These are phyloP conservation scores for Eustalomyia histrio DNA, from an alignment of 2,888 invertebrate genomes.

Conservation along the genomic window DNA sequence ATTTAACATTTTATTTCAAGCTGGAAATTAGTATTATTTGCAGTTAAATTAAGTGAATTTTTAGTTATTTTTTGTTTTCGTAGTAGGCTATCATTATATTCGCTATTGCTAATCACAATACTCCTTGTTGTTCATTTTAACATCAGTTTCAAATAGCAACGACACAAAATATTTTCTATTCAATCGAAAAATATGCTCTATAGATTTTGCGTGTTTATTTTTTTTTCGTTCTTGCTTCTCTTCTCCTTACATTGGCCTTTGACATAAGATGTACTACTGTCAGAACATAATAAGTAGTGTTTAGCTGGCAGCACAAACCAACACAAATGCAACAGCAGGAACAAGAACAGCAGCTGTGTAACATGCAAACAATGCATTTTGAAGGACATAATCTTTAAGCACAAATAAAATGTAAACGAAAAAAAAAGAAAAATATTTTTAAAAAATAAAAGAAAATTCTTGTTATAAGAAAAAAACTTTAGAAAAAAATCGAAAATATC, in stretches of 20 bases:
- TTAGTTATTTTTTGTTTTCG: too few species aligned
- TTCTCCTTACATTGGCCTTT: slow-evolving; percentile 45
- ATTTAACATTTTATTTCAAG: too few species aligned
- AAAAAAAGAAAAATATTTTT: slow-evolving; percentile 15
- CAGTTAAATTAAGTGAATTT: too few species aligned
- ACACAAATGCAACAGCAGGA: slow-evolving; percentile 26
- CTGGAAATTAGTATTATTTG: too few species aligned
- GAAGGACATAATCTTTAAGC: slow-evolving; percentile 48
- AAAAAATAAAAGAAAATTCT: slow-evolving; percentile 8
- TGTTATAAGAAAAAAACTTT: neutral
- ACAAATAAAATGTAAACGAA: neutral
- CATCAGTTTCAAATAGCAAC: too few species aligned
- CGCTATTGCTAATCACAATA: too few species aligned
- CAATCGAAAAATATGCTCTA: slow-evolving; percentile 35
- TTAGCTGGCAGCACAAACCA: slow-evolving; percentile 38
- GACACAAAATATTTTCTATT: slow-evolving; percentile 17
- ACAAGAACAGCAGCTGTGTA: slow-evolving; percentile 26
- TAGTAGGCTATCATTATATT: too few species aligned
- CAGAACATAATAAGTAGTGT: slow-evolving; percentile 38
- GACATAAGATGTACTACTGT: slow-evolving; percentile 28
- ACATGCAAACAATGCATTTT: slow-evolving; percentile 37
- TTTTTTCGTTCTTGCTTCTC: slow-evolving; percentile 1
- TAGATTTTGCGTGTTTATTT: slow-evolving; percentile 22
- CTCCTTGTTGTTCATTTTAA: too few species aligned
- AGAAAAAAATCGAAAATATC: slow-evolving; percentile 43